Base-by-base conservation (phyloP, 92 coral and sea anemone genomes). In the Parazoanthus atlanticus region DNA sequence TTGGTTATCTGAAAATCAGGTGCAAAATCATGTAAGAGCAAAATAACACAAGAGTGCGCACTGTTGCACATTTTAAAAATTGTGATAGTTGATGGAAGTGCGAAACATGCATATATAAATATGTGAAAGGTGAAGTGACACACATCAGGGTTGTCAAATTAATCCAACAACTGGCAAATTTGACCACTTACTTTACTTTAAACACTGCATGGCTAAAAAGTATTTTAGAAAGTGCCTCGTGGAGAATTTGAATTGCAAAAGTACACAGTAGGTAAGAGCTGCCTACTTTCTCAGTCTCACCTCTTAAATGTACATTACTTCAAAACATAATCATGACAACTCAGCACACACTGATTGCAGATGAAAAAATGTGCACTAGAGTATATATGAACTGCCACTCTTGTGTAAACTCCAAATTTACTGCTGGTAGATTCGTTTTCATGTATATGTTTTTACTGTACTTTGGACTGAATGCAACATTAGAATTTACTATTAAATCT, bases 1-100 rank as follows among this genome's bases (percentile, higher is more conserved):
- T 8, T 29, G 78, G 78, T 47, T 67, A 84, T 84, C 87, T 84
- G 87, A 84, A 84, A 84, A 67, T 70, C 25, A 23, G 87, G 87
- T 12, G 26, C 32, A 84, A 84, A 84, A 28, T 29, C 29, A 26
- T 69, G 78, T 84, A 41, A 83, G 86, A 70, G 41, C 64, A 69
- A 41, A 66, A 71, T 38, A 31, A 30, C 23, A 25, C 40, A 31
- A 28, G 34, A 25, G 56, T 10, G 30, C 47, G 8, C 26, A 10
- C 38, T 78, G 6, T 29, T 5, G 28, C 33, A 54, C 84, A 79
- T 61, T 61, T 61, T 7, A 61, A 52, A 61, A 61, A 25, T 21
- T 4, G n/a, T 19, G 28, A 61, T 2, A 25, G 2, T 23, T n/a
- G 12, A 46, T 46, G 49, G 49, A 52, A 13, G 19, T 52, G 69